A percentile compares a stretch with the other conserved stretches of the same genome.
phyloP scores from a whole-genome alignment of 2,113 vertebrate species.

The Ptilonorhynchus violaceus region DNA sequence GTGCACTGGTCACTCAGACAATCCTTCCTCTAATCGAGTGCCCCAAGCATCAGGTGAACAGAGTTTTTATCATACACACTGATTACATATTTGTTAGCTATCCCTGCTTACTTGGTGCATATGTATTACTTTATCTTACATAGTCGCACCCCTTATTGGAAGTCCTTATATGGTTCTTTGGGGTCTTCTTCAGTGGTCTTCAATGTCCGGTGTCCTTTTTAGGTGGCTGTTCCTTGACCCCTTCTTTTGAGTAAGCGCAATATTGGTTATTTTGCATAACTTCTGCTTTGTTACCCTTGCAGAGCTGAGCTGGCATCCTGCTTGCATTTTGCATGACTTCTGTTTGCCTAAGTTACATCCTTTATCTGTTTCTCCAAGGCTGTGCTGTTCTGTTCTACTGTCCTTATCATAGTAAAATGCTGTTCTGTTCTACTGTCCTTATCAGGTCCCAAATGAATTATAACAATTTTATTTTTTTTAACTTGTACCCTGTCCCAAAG shows the following conservation, averaged over 20 bases:
- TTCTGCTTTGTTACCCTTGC: not conserved
- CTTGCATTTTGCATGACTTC: not conserved
- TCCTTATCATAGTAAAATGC: not conserved
- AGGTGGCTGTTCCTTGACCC: not conserved
- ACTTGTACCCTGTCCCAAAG: too few species aligned
- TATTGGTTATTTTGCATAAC: not conserved
- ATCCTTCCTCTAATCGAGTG: too few species aligned
- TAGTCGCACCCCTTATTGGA: not conserved
- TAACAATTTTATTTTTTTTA: too few species aligned
- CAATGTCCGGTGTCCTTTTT: not conserved
- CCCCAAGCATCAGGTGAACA: not conserved
- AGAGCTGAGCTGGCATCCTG: not conserved
- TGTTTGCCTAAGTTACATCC: not conserved
- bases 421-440: not conserved
- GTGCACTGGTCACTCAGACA: too few species aligned
- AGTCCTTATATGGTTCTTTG: not conserved
- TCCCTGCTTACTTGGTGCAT: not conserved
- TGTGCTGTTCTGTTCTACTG: not conserved
- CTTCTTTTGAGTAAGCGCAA: not conserved
- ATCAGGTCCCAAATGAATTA: not conserved
- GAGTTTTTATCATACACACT: not conserved
- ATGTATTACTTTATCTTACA: not conserved
- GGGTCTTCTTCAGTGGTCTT: not conserved
- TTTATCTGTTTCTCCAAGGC: not conserved
- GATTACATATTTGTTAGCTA: not conserved